A percentile compares a stretch with the other conserved stretches of the same genome.
Evolutionary conservation across 1,140 invertebrate species (phyloP).

Genomic region (roundworm (Caenorhabditis elegans)): WBcel235 BX284605.5:14342501-14343000

Average conservation of each 20-base stretch:
- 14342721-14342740: not conserved
- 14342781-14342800: not conserved
- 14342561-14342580: no score
- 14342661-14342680: conserved; percentile 21
- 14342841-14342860: no score
- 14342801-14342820: not conserved
- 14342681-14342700: not conserved
- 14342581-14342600: no score
- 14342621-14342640: not conserved
- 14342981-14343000: not conserved
- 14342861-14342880: no score
- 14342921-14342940: conserved; percentile 1
- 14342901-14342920: no score
- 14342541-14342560: no score
- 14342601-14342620: no score
- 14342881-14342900: no score
- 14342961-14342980: not conserved
- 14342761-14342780: conserved; percentile 4
- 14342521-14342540: no score
- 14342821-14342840: no score
- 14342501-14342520: no score
- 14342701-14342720: not conserved
- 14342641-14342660: not conserved
- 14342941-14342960: not conserved
- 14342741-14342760: not conserved